Base-by-base conservation (phyloP, 2,888 invertebrate genomes). In the Cinara cedri region DNA sequence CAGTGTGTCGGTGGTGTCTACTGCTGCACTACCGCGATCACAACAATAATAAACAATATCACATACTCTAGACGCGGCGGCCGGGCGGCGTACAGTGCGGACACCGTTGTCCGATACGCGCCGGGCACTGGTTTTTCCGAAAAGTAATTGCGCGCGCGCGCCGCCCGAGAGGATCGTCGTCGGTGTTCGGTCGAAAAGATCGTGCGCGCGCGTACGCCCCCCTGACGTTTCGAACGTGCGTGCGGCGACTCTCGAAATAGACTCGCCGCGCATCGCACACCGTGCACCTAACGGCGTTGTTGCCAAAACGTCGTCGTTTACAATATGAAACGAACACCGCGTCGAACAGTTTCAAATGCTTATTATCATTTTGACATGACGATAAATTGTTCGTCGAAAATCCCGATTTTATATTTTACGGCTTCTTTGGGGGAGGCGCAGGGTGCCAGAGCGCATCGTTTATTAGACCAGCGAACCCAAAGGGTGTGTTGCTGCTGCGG, bases 161-260 rank as follows among this genome's bases (percentile, higher is more conserved):
- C 72, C 42, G 1, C 71, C 57, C 16, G 26, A 3, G n/a, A 34
- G 11, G 68, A 60, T 24, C 26, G 26, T 34, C 60, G 60, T 26
- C 34, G 60, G 26, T 10, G 13, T 10, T 13, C 55, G 54, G 8
- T n/a, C n/a, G 2, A 8, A 6, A n/a, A 1, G 54, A 8, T n/a
- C 54, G 54, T 6, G 34, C 62, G 34, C 62, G 34, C 34, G 62
- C 62, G 16, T n/a, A n/a, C n/a, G n/a, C n/a, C 60, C 34, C 14
- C 62, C 16, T 34, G 62, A n/a, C 62, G 62, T 11, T 9, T 16
- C 19, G 51, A 10, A 21, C 1, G 21, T 10, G 55, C 55, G 55
- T 19, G 3, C 75, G 26, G 46, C 44, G 46, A 66, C 26, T 54
- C 66, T 78, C 76, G 60, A 78, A 78, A 78, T 78, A 78, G 76